phyloP scores from a whole-genome alignment of 2,113 vertebrate genomes.

The Perccottus glenii region DNA sequence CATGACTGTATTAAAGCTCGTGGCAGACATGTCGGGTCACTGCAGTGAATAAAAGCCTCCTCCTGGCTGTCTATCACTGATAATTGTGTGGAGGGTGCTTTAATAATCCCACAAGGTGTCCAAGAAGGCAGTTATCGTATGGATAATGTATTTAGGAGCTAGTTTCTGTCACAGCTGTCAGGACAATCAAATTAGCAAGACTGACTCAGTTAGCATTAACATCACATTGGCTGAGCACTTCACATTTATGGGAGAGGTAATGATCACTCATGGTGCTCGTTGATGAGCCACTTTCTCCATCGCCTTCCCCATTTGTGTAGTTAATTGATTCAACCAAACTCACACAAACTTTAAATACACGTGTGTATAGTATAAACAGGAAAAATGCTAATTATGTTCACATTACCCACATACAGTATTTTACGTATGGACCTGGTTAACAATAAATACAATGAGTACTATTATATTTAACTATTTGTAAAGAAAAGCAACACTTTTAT shows the following conservation, averaged over 20 bases:
- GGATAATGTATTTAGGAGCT: conserved; percentile 43
- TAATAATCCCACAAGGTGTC: conserved; percentile 48
- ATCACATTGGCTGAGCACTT: conserved; percentile 49
- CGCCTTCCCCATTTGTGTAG: neutral
- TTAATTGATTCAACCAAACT: neutral
- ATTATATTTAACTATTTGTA: too few species aligned
- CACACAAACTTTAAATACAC: neutral
- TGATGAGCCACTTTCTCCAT: conserved; percentile 2
- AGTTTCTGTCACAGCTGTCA: conserved; percentile 57
- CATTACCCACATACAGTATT: too few species aligned
- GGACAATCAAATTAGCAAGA: conserved; percentile 63
- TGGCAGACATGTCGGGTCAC: conserved; percentile 13
- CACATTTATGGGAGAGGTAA: conserved; percentile 62
- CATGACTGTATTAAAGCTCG: conserved; percentile 12
- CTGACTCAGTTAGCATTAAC: conserved; percentile 61
- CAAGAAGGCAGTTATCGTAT: conserved; percentile 46
- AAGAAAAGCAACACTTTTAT: too few species aligned
- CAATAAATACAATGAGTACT: too few species aligned
- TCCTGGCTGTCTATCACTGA: conserved; percentile 12
- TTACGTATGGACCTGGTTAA: too few species aligned
- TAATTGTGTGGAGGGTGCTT: conserved; percentile 35
- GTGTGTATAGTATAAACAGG: conserved; percentile 3
- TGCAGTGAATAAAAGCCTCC: neutral
- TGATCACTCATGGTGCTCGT: conserved; percentile 24
- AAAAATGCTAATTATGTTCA: too few species aligned